Base-by-base conservation (phyloP, 2,113 vertebrate genomes). In the Xiphias gladius region DNA sequence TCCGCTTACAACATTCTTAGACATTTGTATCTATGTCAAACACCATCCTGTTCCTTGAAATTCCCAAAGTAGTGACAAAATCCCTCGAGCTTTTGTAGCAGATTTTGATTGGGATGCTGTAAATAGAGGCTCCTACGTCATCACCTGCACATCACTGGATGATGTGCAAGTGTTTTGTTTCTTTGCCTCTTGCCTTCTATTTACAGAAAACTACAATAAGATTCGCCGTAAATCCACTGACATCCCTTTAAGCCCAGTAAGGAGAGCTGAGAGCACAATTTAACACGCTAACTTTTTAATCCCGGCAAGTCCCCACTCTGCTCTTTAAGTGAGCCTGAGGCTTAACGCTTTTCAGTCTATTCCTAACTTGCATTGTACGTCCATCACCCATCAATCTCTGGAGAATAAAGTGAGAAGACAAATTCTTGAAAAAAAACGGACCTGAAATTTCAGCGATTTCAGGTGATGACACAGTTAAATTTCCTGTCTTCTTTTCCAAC, bases 241-340 rank as follows among this genome's bases (percentile, higher is more conserved):
- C 79, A 82, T 87, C 88, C 65, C 48, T 71, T 87, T 37, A 69
- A 69, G 54, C 61, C 39, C 41, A 63, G 65, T 58, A 7, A 68
- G 46, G 20, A 83, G 58, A 54, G 72, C 28, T 24, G 52, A 82
- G 65, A 54, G 70, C 54, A 74, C 76, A 80, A 83, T 10, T 94
- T 88, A 91, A 92, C 85, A 14, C 32, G 58, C 89, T 93, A 58
- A 82, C 77, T 84, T 67, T 76, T 79, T 90, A 93, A 90, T 91
- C 89, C 88, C 37, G 16, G 41, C 74, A 83, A 92, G 19, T 82
- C 86, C 35, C 24, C 1, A 14, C 73, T 87, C 61, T 79, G 64
- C 73, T 88, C 73, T 90, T 83, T 85, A 81, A 83, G 73, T 71
- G n/a, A 78, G 70, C 50, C 88, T 7, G 39, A 75, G 74, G 85